Base-by-base conservation (phyloP, 1,140 invertebrate genomes). In the Phthorimaea operculella region DNA sequence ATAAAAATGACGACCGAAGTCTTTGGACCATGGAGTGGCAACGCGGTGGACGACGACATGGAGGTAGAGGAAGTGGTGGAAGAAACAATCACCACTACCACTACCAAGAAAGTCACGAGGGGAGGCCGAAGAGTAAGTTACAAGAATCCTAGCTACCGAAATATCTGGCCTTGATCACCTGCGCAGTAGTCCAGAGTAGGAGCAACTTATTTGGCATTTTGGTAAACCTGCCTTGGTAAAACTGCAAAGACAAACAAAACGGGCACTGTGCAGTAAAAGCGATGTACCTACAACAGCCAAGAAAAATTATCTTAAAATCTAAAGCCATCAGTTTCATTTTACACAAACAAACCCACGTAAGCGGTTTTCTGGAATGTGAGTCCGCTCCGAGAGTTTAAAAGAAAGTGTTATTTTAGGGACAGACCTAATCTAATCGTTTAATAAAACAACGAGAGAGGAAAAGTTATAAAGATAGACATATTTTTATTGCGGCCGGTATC, bases 1-100 rank as follows among this genome's bases (percentile, higher is more conserved):
- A n/a, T n/a, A 21, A 55, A 72, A 62, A 50, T 50, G 15, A 83
- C 82, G 79, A 79, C 81, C 75, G 81, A 84, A 60, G 77, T 81
- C 59, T 84, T 72, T 51, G 81, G 79, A 64, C 61, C 68, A 55
- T 84, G 81, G 81, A 74, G 62, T 62, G 56, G 64, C 52, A 60
- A 71, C n/a, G 44, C n/a, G 8, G 17, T 4, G 7, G 62, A 58
- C 15, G 74, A 68, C 8, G 68, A 65, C 36, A 68, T 54, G 14
- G 70, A 70, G 5, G 51, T 68, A 52, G 71, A 68, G 52, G 80
- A 79, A 54, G 68, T 68, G n/a, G 66, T 69, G 52, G 76, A 72
- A 15, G 74, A 75, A 47, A 74, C 74, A 50, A 80, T 75, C 45
- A 59, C 74, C 57, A 81, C 76, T 58, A 77, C 70, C 3, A 82